Base-by-base conservation (phyloP, 2,797 vertebrate species). In the Lepus townsendii region DNA sequence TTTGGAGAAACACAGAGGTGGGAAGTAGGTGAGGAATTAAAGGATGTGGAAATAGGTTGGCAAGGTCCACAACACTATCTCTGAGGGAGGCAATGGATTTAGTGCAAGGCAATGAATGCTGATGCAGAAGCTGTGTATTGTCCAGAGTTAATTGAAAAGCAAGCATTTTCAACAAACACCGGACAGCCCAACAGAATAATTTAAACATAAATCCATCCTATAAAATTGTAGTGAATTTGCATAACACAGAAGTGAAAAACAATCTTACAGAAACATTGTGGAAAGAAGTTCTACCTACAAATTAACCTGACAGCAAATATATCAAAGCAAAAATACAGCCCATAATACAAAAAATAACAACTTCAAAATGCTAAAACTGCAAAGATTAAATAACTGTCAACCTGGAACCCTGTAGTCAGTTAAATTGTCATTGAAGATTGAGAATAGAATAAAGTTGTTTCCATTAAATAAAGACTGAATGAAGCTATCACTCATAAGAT, bases 261-360 rank as follows among this genome's bases (percentile, higher is more conserved):
- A n/a, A 12, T 69, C 9, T 75, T 85, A 52, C 12, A 71, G 66
- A 89, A 66, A 83, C 9, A 11, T 7, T 24, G 7, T 79, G 71
- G 72, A 90, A 77, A 42, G 73, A 47, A 11, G 54, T 78, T 35
- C 3, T 47, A 13, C 14, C 77, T 66, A 73, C 22, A 73, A 93
- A 83, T 87, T 93, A 90, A 78, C 63, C 27, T 87, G 75, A 73
- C 83, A 69, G 30, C 1, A 83, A 86, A 73, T 87, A 50, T 13
- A 66, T 19, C 26, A 72, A 30, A 42, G 7, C 2, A 90, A 90
- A 57, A 86, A 73, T 6, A 85, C 35, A 14, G 14, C 38, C 38
- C 42, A 68, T 24, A 78, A 71, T 11, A 68, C 8, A 90, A 47
- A 79, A n/a, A 69, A 27, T 22, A 62, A 35, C 14, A 47, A 63